These are phyloP conservation scores for Cotesia glomerata DNA, from an alignment of 1,140 invertebrate species.

Conservation along the genomic window DNA sequence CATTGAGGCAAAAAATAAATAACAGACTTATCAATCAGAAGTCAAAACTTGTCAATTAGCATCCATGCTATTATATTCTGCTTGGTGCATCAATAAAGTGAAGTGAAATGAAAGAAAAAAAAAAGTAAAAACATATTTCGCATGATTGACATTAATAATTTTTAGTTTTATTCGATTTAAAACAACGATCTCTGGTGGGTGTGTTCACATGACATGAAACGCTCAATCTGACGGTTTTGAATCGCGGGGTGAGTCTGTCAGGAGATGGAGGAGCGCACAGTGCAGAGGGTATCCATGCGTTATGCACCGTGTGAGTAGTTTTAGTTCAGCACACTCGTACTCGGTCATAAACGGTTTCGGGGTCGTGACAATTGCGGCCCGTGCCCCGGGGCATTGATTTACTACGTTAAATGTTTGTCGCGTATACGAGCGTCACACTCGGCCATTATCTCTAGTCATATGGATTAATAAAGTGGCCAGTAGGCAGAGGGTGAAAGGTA, in stretches of 20 bases:
- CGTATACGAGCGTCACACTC: conserved; percentile 25
- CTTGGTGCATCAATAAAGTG: background rate
- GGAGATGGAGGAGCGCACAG: background rate
- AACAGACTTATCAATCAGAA: background rate
- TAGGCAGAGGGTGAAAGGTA: no score
- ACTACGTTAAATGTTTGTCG: conserved; percentile 32
- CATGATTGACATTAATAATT: conserved; percentile 22
- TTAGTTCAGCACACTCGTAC: conserved; percentile 17
- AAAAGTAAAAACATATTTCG: background rate
- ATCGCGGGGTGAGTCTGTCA: conserved; percentile 25
- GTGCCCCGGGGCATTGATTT: conserved; percentile 26
- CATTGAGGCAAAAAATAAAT: no score
- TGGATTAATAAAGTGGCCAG: conserved; percentile 25
- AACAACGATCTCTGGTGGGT: no score
- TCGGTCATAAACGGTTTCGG: conserved; percentile 25
- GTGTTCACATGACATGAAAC: conserved; percentile 14
- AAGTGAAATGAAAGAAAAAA: background rate
- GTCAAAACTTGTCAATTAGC: conserved; percentile 1
- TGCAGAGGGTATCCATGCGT: conserved; percentile 14
- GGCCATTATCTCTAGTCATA: conserved; percentile 27
- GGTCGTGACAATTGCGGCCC: conserved; percentile 26
- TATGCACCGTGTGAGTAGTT: no score
- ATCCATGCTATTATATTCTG: background rate
- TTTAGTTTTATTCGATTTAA: conserved; percentile 5
- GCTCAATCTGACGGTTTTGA: conserved; percentile 20